phyloP scores from a whole-genome alignment of 2,888 invertebrate genomes.

The Choreutis nemorana region DNA sequence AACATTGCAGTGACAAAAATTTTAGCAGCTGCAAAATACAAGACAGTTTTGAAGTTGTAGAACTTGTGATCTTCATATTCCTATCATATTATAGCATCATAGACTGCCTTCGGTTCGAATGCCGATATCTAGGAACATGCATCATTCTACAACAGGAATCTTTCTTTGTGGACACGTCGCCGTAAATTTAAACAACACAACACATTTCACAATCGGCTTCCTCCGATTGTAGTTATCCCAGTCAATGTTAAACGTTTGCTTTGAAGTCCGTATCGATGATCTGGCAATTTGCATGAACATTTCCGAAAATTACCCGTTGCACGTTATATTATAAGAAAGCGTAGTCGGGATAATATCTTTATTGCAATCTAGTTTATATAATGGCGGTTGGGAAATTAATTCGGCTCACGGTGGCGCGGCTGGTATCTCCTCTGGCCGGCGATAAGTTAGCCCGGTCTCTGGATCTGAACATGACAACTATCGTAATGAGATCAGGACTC shows the following conservation, averaged over 20 bases:
- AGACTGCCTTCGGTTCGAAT: no score
- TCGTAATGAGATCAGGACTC: slow-evolving; percentile 52
- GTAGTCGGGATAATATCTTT: slow-evolving; percentile 37
- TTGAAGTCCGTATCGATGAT: slow-evolving; percentile 14
- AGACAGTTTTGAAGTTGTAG: no score
- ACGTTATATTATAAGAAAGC: slow-evolving; percentile 24
- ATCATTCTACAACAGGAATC: no score
- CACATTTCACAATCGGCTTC: slow-evolving; percentile 20
- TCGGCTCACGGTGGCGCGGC: slow-evolving; percentile 42
- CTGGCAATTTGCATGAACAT: slow-evolving; percentile 12
- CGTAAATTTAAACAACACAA: slow-evolving; percentile 27
- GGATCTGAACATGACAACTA: slow-evolving; percentile 42
- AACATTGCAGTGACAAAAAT: no score
- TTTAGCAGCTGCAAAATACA: no score
- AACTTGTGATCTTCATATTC: no score
- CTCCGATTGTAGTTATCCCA: background rate
- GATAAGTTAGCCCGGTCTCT: slow-evolving; percentile 38
- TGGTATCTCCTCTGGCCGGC: slow-evolving; percentile 36
- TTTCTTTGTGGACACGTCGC: slow-evolving; percentile 26
- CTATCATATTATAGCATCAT: no score
- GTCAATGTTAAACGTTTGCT: slow-evolving; percentile 1
- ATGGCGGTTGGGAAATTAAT: slow-evolving; percentile 51
- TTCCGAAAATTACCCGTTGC: slow-evolving; percentile 31
- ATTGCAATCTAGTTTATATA: slow-evolving; percentile 52
- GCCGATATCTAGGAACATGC: no score